phyloP scores from a whole-genome alignment of 30 jellyfish, hydroid and myxozoan genomes.

The Pelagia noctiluca region DNA sequence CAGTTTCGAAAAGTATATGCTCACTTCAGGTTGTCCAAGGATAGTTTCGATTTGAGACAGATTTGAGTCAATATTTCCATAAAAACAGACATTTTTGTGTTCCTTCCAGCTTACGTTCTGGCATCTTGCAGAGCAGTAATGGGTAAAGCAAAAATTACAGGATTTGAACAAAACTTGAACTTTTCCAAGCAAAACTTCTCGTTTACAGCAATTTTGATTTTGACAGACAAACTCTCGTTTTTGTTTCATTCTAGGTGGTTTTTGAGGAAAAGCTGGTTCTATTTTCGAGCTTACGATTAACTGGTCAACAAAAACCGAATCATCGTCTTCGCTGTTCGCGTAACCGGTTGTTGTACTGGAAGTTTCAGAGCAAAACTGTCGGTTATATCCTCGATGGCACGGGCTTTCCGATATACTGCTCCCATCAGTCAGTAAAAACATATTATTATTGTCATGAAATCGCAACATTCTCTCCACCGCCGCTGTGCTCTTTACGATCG shows the following conservation, averaged over 20 bases:
- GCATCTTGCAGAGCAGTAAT: conserved; percentile 91
- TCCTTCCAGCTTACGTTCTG: conserved; percentile 50
- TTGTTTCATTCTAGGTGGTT: conserved; percentile 89
- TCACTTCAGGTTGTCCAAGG: conserved; percentile 18
- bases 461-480: conserved; percentile 65
- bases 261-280: conserved; percentile 65
- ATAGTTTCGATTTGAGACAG: conserved; percentile 15
- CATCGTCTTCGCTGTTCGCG: conserved; percentile 34
- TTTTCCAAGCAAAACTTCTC: conserved; percentile 79
- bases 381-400: conserved; percentile 64
- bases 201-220: conserved; percentile 58
- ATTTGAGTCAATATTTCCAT: conserved; percentile 70
- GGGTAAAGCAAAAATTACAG: conserved; percentile 89
- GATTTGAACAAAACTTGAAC: conserved; percentile 78
- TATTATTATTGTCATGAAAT: conserved; percentile 62
- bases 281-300: conserved; percentile 18
- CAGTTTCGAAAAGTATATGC: conserved; percentile 16
- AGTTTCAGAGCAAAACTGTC: conserved; percentile 49
- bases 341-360: conserved; percentile 59
- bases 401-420: conserved; percentile 71
- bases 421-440: conserved; percentile 51
- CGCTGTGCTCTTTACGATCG: conserved; percentile 60
- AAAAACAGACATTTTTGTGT: conserved; percentile 73
- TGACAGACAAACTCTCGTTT: conserved; percentile 76
- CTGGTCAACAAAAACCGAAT: conserved; percentile 52